Base-by-base conservation (phyloP, 2,113 vertebrate species). In the Stigmatopora argus region DNA sequence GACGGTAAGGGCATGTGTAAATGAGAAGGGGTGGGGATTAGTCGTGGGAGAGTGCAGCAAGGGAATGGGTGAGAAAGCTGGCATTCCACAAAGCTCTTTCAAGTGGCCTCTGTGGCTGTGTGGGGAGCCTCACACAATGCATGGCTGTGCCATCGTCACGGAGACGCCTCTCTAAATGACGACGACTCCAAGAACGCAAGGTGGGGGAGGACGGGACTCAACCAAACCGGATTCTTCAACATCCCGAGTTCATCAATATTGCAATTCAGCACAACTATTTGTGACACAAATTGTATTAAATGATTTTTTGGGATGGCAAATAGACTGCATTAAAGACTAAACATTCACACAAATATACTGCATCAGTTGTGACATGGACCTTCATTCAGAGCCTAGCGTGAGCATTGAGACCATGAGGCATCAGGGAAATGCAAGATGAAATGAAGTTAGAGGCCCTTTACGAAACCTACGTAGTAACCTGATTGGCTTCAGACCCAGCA, bases 41-140 rank as follows among this genome's bases (percentile, higher is more conserved):
- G 83, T 81, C 81, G 79, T 88, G 86, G 86, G 85, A 88, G 86
- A 89, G 77, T 86, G 83, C 73, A 75, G 80, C 67, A 5, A 73
- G 71, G 75, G 83, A 87, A 85, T 77, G 83, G 85, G 84, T 69
- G 78, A 78, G 79, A 85, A 87, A 59, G 68, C 67, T 75, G 65
- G 78, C 77, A 88, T 85, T 88, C 86, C 86, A 84, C 60, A 67
- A 69, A 71, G 77, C 70, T 81, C 81, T 74, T 80, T 61, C 79
- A 78, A 75, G 78, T 61, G 79, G 83, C 68, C 78, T 79, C 80
- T 69, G 73, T 51, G 64, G 71, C 68, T 64, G 74, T 55, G 76
- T 58, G 75, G 67, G 72, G 71, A 67, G 73, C 62, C 59, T 64
- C 67, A 66, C 63, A 86, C 84, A 89, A 89, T 86, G 82, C 73